A percentile compares a stretch with the other conserved stretches of the same genome.
Conservation (phyloP, 2,888 invertebrate species). For the Syrphus vitripennis region DNA sequence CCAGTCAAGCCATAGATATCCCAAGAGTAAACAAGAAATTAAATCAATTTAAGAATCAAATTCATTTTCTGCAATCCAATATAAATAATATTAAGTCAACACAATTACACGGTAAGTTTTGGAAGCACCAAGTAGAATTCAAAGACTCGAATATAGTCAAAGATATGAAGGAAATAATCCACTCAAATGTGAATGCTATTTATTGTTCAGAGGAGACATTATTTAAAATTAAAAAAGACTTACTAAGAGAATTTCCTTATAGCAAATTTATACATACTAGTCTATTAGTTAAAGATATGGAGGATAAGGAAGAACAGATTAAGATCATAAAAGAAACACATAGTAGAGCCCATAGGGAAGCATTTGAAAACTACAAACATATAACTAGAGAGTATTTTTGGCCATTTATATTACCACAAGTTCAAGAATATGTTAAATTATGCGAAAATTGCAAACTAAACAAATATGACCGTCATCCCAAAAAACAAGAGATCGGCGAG, state of each 20-base stretch:
- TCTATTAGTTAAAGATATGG: background rate
- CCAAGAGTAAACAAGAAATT: background rate
- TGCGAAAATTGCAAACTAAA: background rate
- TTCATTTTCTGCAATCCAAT: background rate
- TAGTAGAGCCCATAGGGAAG: too few species aligned
- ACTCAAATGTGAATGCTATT: background rate
- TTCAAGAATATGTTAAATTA: background rate
- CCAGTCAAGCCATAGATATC: constrained; percentile 41
- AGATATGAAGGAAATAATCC: background rate
- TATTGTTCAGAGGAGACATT: background rate
- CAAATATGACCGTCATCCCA: constrained; percentile 32
- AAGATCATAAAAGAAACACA: background rate
- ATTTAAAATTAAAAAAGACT: background rate
- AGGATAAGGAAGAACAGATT: background rate
- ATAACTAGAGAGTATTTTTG: background rate
- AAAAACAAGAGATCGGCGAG: background rate
- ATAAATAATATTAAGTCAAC: background rate
- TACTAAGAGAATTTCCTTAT: background rate
- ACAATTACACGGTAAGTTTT: background rate
- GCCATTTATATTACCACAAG: background rate
- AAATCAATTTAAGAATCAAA: background rate
- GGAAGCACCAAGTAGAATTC: background rate
- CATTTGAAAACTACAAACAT: background rate
- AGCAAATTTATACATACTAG: background rate
- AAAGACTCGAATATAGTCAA: background rate